Evolutionary conservation across 2,113 vertebrate species (phyloP).

Genomic region (Corythoichthys intestinalis): DNA sequence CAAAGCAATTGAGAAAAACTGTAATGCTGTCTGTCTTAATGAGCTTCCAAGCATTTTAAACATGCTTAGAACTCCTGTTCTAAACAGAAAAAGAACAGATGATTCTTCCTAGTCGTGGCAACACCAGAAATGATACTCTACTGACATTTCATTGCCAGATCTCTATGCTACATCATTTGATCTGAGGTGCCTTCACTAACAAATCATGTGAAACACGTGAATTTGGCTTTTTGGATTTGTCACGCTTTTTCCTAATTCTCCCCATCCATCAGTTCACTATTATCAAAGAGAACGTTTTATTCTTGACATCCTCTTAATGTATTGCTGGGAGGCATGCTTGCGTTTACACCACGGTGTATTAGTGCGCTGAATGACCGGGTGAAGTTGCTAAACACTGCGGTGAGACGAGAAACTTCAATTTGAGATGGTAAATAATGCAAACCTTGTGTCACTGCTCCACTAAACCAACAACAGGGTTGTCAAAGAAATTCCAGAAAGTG

Average conservation of each 20-base stretch:
- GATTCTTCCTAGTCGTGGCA: no score
- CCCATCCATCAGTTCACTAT: neutral
- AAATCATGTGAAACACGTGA: neutral
- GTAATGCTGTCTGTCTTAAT: no score
- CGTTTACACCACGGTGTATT: neutral
- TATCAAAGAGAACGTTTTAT: neutral
- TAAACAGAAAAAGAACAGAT: no score
- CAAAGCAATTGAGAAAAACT: no score
- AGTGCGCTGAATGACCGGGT: neutral
- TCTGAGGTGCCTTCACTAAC: neutral
- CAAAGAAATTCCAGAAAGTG: no score
- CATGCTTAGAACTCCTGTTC: no score
- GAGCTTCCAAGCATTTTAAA: no score
- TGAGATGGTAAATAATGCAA: neutral
- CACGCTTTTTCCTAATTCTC: constrained; percentile 3
- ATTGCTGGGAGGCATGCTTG: neutral
- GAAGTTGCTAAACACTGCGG: neutral
- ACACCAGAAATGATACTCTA: no score
- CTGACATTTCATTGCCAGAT: no score
- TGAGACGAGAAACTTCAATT: neutral
- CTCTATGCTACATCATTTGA: no score
- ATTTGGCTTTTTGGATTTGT: neutral
- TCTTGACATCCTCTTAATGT: neutral
- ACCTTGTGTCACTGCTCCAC: neutral
- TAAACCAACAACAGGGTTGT: no score